phyloP scores from a whole-genome alignment of 1,140 invertebrate species.

The Danaus plexippus region DNA sequence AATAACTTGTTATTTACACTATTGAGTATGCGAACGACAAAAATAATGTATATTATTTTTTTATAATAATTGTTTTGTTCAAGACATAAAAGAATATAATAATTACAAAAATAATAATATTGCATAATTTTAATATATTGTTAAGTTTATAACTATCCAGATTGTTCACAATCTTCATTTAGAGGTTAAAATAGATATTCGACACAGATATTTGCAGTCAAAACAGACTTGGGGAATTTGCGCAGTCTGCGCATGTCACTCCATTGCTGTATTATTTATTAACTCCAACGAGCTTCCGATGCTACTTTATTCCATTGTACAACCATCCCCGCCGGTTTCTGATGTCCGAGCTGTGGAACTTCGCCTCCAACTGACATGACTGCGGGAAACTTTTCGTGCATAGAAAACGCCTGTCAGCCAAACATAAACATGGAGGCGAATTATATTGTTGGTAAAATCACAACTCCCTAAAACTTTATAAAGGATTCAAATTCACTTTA shows the following conservation, averaged over 20 bases:
- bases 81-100: too few species aligned
- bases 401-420: conserved; percentile 57
- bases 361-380: conserved; percentile 48
- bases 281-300: conserved; percentile 69
- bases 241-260: conserved; percentile 66
- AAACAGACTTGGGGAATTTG: conserved; percentile 60
- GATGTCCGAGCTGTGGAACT: conserved; percentile 59
- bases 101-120: too few species aligned
- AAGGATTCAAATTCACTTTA: conserved; percentile 7
- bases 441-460: conserved; percentile 12
- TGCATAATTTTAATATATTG: too few species aligned
- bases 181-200: conserved; percentile 34
- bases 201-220: conserved; percentile 67
- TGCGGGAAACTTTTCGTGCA: conserved; percentile 63
- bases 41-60: too few species aligned
- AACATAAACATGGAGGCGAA: conserved; percentile 33
- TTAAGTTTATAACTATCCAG: too few species aligned
- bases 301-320: conserved; percentile 69
- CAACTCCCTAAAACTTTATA: not conserved
- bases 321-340: conserved; percentile 54
- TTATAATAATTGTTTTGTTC: too few species aligned
- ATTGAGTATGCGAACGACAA: too few species aligned
- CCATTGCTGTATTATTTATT: conserved; percentile 68
- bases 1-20: too few species aligned
- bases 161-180: too few species aligned